Evolutionary conservation across 2,113 vertebrate genomes (phyloP), one percentile per base, ranked within the genome.

Genomic region (Struthio camelus): DNA sequence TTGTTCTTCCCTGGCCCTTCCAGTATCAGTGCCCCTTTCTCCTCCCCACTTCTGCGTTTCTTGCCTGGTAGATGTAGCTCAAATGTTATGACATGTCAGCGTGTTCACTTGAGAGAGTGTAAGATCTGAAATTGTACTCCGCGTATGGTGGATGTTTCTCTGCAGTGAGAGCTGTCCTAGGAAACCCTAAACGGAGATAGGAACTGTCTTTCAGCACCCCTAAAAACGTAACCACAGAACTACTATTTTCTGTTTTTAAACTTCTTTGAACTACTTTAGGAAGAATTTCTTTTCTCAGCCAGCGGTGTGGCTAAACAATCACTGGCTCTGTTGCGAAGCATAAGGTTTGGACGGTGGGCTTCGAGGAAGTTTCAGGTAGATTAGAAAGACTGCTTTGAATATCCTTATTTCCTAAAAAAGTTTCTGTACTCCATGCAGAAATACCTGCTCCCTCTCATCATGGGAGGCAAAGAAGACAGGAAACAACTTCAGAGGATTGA

Each of bases 401-500:
- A 19, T 36, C 10, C 58, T 46, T 28, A 4, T 50, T 82, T 81
- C 46, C 69, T 95, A 93, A 96, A 85, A 90, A 95, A 76, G 50
- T 93, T 88, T 90, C 25, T 80, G 8, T 65, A 4, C 94, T 96
- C 98, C 97, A 96, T 98, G 96, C 97, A 99, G 99, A 99, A 99
- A 98, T 99, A 99, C 98, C 98, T 99, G 98, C 98, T 99, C 97
- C 99, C 99, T 97, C 98, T 99, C 97, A 98, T 99, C 98, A 97
- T 98, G 98, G 98, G 99, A 95, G 99, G 99, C 98, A 99, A 98
- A 95, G 99, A 99, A 98, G 99, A 99, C 98, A 99, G 99, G 98
- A 99, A 99, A 96, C 99, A 99, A 97, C 99, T 99, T 98, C 99
- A 99, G 98, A 98, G 99, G 98, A 99, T 99, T 96, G 99, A 99